These are phyloP conservation scores for Alfaro cultratus DNA, from an alignment of 2,797 vertebrate species.

Conservation along the genomic window DNA sequence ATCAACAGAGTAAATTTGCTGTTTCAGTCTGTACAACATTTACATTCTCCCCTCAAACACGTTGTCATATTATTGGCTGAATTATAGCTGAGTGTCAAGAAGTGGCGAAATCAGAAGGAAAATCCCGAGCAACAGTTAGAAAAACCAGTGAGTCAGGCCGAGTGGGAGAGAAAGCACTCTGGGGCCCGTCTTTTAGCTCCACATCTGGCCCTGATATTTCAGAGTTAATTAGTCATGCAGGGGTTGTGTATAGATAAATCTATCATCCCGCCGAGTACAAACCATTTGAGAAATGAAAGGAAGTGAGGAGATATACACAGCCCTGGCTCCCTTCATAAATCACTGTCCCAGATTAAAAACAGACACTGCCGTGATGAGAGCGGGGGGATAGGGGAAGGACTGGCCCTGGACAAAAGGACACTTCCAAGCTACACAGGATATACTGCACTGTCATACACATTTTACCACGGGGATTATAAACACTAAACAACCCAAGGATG, in stretches of 20 bases:
- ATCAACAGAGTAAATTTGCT: conserved; percentile 42
- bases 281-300: conserved; percentile 98
- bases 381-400: conserved; percentile 53
- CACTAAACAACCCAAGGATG: not conserved
- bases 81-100: conserved; percentile 31
- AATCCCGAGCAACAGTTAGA: conserved; percentile 60
- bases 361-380: conserved; percentile 88
- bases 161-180: conserved; percentile 64
- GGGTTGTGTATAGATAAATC: conserved; percentile 96
- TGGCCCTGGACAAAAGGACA: conserved; percentile 52
- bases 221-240: conserved; percentile 99
- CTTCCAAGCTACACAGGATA: conserved; percentile 26
- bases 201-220: conserved; percentile 99
- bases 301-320: conserved; percentile 92
- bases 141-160: conserved; percentile 41
- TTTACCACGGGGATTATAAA: conserved; percentile 7
- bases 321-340: conserved; percentile 92
- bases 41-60: conserved; percentile 54
- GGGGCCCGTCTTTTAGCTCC: conserved; percentile 91
- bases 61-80: conserved; percentile 51
- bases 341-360: conserved; percentile 96
- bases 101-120: conserved; percentile 32
- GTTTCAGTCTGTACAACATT: conserved; percentile 50
- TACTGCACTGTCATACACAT: not conserved
- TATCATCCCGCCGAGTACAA: conserved; percentile 95